Evolutionary conservation across 2,888 invertebrate species (phyloP), one percentile per base, ranked within the genome.

Genomic region (Sialis lutaria): DNA sequence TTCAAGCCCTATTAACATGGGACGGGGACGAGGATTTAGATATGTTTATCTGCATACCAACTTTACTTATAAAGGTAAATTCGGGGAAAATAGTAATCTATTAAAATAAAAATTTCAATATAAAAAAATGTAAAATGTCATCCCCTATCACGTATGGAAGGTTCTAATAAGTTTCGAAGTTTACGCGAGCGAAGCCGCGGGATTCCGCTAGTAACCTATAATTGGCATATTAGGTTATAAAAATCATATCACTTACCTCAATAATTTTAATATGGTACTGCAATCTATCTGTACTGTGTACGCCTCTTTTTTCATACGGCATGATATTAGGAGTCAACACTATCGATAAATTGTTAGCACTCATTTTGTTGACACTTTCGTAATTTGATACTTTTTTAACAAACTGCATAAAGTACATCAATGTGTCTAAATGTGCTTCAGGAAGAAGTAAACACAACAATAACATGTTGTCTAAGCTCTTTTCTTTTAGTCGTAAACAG

Each of bases 311-410:
- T 58, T 33, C 12, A 51, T 79, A 77, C 45, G 88, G 88, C 80
- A 92, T 84, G 45, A 92, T 71, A 58, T 87, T 87, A 1, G 91
- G 91, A 0, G 87, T 81, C 60, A 92, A 69, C 32, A 91, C 82
- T 53, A 89, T 82, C 1, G 91, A 83, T 52, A 92, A 67, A 66
- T 92, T 92, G 45, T 79, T 78, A 0, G 77, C 67, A 55, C 81
- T 78, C 92, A 93, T 93, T 63, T 82, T 79, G 62, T 92, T 92
- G 44, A 72, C 69, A 44, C 74, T 70, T 45, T 80, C 76, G 56
- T 76, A 73, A 33, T 73, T 67, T 6, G 86, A 75, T 33, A 92
- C 77, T 56, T 74, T 75, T 54, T 75, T 71, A 42, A 89, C 64
- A 57, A 88, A 77, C 74, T 79, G 81, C 80, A 90, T 81, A 49